A percentile compares a stretch with the other conserved stretches of the same genome.
Conservation (phyloP, 2,797 vertebrate genomes). For the Pseudochirops corinnae region DNA sequence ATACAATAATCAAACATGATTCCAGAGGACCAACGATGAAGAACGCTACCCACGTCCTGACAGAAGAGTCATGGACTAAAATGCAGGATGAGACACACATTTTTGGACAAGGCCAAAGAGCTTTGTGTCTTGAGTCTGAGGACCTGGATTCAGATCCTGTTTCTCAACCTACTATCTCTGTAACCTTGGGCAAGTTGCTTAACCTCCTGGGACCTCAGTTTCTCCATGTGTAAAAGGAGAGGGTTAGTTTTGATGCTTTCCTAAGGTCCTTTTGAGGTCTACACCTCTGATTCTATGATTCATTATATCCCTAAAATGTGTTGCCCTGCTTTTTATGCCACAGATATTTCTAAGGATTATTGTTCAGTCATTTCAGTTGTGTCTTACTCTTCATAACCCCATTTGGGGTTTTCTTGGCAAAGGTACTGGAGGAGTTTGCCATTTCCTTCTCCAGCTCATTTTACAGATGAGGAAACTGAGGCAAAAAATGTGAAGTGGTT, state of each 20-base stretch:
- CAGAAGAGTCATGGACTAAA: background rate
- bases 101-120: background rate
- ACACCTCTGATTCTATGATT: background rate
- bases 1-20: background rate
- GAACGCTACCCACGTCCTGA: background rate
- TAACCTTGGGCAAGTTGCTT: background rate
- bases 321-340: background rate
- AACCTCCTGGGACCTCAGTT: background rate
- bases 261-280: background rate
- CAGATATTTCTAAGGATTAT: background rate
- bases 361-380: background rate
- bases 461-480: background rate
- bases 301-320: background rate
- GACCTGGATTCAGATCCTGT: background rate
- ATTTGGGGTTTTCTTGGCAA: background rate
- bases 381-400: background rate
- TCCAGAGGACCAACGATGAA: background rate
- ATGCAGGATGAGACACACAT: background rate
- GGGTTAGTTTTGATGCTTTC: background rate
- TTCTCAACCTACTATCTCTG: background rate
- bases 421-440: background rate
- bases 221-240: background rate
- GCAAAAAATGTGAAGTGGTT: background rate
- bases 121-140: background rate
- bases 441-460: background rate